A percentile compares a stretch with the other conserved stretches of the same genome.
These are phyloP conservation scores for Ptyas mucosa DNA, from an alignment of 2,113 vertebrate genomes.

Conservation along the genomic window DNA sequence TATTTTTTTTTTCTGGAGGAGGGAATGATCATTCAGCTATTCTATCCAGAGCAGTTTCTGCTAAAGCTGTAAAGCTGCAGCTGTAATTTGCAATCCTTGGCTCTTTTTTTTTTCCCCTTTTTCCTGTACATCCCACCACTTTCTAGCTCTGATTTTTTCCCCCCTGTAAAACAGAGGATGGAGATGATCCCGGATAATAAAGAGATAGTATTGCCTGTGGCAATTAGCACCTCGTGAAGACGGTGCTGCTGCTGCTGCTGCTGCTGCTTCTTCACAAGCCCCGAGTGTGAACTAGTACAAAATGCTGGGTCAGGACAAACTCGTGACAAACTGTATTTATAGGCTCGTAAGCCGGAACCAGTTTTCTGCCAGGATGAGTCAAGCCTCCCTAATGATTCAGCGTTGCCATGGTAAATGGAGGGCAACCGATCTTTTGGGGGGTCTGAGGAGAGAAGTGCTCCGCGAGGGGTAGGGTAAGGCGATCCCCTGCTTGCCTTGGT, in stretches of 20 bases:
- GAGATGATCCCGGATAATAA: background rate
- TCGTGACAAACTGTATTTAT: background rate
- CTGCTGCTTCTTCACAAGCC: fast-evolving
- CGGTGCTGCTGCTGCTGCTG: fast-evolving
- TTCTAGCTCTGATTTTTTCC: fast-evolving
- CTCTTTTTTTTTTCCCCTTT: background rate
- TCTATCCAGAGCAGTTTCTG: conserved; percentile 44
- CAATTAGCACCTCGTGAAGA: fast-evolving
- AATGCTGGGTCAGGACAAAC: fast-evolving
- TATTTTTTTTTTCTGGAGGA: fast-evolving
- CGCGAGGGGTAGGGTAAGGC: conserved; percentile 44
- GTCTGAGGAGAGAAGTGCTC: conserved; percentile 21
- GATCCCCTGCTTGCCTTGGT: conserved; percentile 46
- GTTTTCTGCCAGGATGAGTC: conserved; percentile 23
- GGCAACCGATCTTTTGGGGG: background rate
- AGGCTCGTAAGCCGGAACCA: conserved; percentile 49
- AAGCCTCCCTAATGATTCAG: background rate
- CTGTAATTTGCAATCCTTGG: background rate
- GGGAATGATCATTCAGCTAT: background rate
- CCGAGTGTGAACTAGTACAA: background rate
- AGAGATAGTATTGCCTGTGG: background rate
- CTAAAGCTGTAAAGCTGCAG: background rate
- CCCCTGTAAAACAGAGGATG: fast-evolving
- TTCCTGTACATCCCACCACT: background rate
- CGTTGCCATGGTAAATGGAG: background rate